phyloP scores from a whole-genome alignment of 2,113 vertebrate genomes.

The Noturus placidus region DNA sequence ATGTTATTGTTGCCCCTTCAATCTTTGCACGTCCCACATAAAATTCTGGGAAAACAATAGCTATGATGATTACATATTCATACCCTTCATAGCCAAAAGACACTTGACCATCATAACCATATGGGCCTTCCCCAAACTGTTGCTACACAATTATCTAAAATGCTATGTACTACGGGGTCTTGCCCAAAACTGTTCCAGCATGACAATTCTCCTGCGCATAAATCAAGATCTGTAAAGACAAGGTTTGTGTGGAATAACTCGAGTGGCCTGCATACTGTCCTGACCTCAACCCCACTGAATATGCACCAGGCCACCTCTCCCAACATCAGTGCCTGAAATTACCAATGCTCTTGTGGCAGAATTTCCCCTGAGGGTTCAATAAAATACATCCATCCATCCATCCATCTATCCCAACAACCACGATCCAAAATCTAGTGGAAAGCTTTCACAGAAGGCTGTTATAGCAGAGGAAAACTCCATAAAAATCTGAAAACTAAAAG shows the following conservation, averaged over 20 bases:
- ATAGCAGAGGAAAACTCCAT: background rate
- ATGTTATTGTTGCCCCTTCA: constrained; percentile 80
- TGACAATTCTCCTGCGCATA: background rate
- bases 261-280: background rate
- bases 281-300: background rate
- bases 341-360: background rate
- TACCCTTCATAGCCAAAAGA: no score
- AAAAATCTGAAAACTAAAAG: background rate
- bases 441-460: background rate
- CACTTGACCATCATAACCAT: background rate
- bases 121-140: background rate
- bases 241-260: background rate
- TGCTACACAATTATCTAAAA: no score
- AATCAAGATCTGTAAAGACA: background rate
- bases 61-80: background rate
- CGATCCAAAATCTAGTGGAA: background rate
- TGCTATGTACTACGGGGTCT: no score
- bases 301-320: background rate
- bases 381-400: background rate
- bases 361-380: background rate
- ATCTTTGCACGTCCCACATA: constrained; percentile 83
- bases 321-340: background rate
- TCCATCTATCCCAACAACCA: background rate
- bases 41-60: constrained; percentile 68
- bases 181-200: no score